These are phyloP conservation scores for Tribolium freemani DNA, from an alignment of 2,888 invertebrate species.

Conservation along the genomic window DNA sequence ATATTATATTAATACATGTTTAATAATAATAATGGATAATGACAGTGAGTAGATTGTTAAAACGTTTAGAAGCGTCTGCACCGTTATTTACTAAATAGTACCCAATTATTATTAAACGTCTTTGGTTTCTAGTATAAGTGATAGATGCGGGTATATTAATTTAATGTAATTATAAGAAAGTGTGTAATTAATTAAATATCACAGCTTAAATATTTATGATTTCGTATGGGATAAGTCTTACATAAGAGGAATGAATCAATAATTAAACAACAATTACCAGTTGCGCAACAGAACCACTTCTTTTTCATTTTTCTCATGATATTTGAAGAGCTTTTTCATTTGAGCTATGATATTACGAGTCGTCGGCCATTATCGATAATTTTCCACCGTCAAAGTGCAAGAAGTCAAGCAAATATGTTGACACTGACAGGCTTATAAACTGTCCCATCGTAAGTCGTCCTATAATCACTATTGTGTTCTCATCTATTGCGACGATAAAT, in stretches of 20 bases:
- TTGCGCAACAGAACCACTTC: background rate
- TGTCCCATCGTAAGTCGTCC: slow-evolving; percentile 4
- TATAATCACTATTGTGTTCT: background rate
- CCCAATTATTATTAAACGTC: background rate
- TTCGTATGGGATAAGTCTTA: background rate
- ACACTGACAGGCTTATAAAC: background rate
- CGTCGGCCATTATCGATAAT: no score
- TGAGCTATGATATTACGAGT: no score
- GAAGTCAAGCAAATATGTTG: background rate
- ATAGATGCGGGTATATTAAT: background rate
- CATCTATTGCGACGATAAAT: slow-evolving; percentile 1
- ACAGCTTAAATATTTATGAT: background rate
- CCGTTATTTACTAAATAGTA: background rate
- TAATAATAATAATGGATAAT: no score
- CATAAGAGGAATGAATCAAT: background rate
- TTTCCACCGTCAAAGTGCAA: no score
- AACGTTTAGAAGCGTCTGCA: no score
- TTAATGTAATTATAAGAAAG: background rate
- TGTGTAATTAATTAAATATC: background rate
- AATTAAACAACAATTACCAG: background rate
- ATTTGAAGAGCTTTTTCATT: background rate
- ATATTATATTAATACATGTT: no score
- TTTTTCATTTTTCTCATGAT: background rate
- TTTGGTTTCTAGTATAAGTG: background rate
- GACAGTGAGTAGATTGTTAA: no score